A percentile compares a stretch with the other conserved stretches of the same genome.
Conservation (phyloP, 2,888 invertebrate species). For the Diarsia mendica region DNA sequence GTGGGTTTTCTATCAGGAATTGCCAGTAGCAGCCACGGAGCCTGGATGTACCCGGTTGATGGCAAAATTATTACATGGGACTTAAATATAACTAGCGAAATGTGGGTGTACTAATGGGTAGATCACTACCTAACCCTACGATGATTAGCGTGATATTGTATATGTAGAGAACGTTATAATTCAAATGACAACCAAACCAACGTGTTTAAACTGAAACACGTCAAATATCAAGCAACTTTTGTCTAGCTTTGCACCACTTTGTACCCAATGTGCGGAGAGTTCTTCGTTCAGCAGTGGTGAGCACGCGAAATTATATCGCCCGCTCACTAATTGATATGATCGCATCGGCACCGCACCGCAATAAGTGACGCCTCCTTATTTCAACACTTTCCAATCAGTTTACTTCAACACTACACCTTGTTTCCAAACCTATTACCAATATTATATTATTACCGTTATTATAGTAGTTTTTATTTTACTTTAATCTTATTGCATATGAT, state of each 20-base stretch:
- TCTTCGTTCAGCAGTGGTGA: conserved; percentile 86
- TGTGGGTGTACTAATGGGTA: no score
- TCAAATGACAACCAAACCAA: background rate
- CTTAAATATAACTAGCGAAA: no score
- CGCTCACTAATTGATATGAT: conserved; percentile 64
- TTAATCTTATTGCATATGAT: no score
- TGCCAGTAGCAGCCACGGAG: no score
- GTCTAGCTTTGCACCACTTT: conserved; percentile 45
- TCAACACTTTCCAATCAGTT: conserved; percentile 60
- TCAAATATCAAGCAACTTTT: conserved; percentile 23
- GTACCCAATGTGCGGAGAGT: conserved; percentile 73
- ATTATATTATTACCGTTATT: no score
- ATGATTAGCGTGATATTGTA: no score
- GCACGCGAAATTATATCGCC: conserved; percentile 82
- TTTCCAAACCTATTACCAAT: conserved; percentile 12
- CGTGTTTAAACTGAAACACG: background rate
- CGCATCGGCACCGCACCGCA: conserved; percentile 53
- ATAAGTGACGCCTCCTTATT: conserved; percentile 36
- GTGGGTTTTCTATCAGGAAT: no score
- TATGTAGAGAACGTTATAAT: background rate
- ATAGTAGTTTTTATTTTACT: no score
- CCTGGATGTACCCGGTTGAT: no score
- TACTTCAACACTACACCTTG: conserved; percentile 10
- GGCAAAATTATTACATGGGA: no score
- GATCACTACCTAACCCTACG: no score